These are phyloP conservation scores for Brachionus rubens DNA, from an alignment of 1,140 invertebrate species.

Conservation along the genomic window DNA sequence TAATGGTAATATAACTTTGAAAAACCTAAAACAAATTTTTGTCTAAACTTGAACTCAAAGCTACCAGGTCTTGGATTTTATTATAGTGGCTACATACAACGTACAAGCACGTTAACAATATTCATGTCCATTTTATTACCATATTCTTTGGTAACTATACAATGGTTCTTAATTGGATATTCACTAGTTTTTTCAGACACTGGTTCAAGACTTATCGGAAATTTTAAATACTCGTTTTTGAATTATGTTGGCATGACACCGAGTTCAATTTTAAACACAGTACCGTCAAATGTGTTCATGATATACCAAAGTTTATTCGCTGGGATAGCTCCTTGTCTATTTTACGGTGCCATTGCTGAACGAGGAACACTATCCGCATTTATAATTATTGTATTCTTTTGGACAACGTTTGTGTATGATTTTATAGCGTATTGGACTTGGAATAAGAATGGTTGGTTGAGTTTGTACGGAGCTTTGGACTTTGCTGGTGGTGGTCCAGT, in stretches of 20 bases:
- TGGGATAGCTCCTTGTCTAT: background rate
- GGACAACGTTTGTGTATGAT: background rate
- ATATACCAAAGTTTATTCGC: background rate
- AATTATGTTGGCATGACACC: background rate
- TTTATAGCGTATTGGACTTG: background rate
- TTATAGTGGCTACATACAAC: background rate
- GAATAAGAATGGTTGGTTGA: background rate
- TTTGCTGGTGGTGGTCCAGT: background rate
- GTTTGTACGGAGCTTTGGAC: background rate
- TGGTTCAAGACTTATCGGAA: background rate
- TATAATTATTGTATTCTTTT: background rate
- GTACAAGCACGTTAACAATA: background rate
- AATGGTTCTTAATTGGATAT: background rate
- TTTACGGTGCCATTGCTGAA: background rate
- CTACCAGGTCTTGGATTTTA: background rate
- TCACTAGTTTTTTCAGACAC: background rate
- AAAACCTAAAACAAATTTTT: background rate
- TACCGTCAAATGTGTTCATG: background rate
- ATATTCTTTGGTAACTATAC: background rate
- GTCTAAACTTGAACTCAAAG: background rate
- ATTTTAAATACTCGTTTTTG: background rate
- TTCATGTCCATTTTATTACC: background rate
- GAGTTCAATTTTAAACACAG: background rate
- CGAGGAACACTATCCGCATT: background rate
- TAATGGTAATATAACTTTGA: background rate